phyloP scores from a whole-genome alignment of 2,113 vertebrate species.

The Jacana jacana region DNA sequence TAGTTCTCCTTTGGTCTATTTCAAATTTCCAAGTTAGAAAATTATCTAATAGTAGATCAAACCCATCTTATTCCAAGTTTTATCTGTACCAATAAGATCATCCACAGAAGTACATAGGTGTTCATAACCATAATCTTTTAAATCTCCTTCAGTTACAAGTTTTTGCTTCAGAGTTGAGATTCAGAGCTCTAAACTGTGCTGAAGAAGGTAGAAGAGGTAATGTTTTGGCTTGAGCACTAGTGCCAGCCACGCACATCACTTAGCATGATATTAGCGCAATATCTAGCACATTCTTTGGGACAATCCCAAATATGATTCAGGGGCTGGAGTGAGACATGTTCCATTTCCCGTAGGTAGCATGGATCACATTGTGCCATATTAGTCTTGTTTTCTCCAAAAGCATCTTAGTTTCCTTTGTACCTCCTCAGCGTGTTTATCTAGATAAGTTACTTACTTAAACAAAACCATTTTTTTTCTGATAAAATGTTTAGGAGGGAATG shows the following conservation, averaged over 20 bases:
- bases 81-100: background rate
- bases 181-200: background rate
- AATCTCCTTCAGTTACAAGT: background rate
- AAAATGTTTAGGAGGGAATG: fast-evolving
- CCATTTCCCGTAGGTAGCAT: background rate
- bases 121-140: background rate
- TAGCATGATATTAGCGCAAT: background rate
- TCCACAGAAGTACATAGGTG: background rate
- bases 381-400: background rate
- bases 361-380: too few relatives aligned
- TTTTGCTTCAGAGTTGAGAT: background rate
- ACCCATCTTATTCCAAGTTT: background rate
- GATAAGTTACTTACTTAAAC: background rate
- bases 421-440: background rate
- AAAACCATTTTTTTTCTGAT: background rate
- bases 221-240: background rate
- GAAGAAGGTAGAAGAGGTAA: background rate
- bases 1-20: background rate
- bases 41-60: background rate
- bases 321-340: background rate
- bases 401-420: background rate
- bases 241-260: fast-evolving
- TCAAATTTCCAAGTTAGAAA: background rate
- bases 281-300: background rate
- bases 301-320: background rate